Evolutionary conservation across 1,140 invertebrate genomes (phyloP).

Genomic region (Polypedilum pembai): DNA sequence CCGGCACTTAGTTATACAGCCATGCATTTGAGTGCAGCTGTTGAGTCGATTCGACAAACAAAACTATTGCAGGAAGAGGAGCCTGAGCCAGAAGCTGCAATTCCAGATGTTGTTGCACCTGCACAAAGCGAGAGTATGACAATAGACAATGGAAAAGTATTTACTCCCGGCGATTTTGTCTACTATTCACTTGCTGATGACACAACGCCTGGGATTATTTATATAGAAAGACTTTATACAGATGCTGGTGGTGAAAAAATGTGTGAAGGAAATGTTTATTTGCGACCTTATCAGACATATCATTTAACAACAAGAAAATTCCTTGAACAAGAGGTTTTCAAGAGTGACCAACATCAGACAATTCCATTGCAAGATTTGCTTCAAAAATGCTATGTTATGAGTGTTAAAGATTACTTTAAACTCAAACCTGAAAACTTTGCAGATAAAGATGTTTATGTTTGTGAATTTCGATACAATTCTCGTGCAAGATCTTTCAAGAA

Average conservation of each 20-base stretch:
- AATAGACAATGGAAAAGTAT: constrained; percentile 41
- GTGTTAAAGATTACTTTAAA: constrained; percentile 92
- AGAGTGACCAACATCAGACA: constrained; percentile 79
- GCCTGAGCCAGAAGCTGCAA: constrained; percentile 43
- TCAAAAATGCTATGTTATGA: constrained; percentile 90
- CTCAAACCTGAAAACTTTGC: constrained; percentile 76
- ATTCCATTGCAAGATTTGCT: constrained; percentile 78
- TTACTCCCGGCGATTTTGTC: constrained; percentile 41
- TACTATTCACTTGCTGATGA: constrained; percentile 41
- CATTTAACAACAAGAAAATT: constrained; percentile 93
- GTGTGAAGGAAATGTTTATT: constrained; percentile 75
- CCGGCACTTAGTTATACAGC: constrained; percentile 77
- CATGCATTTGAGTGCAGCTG: constrained; percentile 60
- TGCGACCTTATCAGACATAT: constrained; percentile 84
- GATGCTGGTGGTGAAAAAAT: constrained; percentile 76
- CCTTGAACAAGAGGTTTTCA: constrained; percentile 92
- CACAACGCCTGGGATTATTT: constrained; percentile 64
- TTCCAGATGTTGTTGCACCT: neutral
- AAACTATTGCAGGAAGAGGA: constrained; percentile 72
- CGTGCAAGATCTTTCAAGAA: constrained; percentile 85
- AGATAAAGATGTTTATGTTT: constrained; percentile 94
- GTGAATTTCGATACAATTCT: constrained; percentile 89
- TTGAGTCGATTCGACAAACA: constrained; percentile 67
- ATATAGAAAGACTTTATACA: constrained; percentile 81
- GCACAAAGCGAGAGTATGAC: constrained; percentile 41